Base-by-base conservation (phyloP, 2,888 invertebrate species). In the Catocala nupta region DNA sequence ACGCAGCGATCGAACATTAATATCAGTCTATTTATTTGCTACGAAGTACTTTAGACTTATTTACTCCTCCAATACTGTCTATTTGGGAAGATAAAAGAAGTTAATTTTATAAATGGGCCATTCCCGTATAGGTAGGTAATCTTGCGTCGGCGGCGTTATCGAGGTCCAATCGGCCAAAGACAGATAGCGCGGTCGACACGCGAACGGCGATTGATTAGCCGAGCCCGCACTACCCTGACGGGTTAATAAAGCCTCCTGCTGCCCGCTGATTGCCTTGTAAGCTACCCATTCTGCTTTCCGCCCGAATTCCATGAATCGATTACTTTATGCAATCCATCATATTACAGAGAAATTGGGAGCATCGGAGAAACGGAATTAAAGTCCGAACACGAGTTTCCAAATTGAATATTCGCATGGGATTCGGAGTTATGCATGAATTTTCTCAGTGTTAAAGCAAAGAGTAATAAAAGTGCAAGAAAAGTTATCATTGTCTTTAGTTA, bases 161-260 rank as follows among this genome's bases (percentile, higher is more conserved):
- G 87, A 88, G 83, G 88, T 82, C 87, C 90, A 91, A 93, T 93
- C 91, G 89, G 86, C 86, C 86, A 87, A 89, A 93, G 93, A 94
- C 91, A 92, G 93, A 94, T 93, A 93, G 93, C 86, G 88, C 78
- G 91, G 91, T 90, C 87, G 90, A 89, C 94, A 93, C 93, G 92
- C 94, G 88, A 93, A 86, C 92, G 82, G 80, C 93, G 94, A 94
- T 93, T 94, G 94, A 94, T 94, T 93, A 93, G 91, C 83, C 84
- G 78, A 81, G 84, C 91, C 92, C 91, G 90, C 89, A 90, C 86
- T 87, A 83, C 86, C 87, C 89, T 90, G 91, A 90, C 92, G 92
- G 90, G 91, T 92, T 93, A 93, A 94, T 93, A 93, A 90, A 92
- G 90, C 90, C 88, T 89, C 82, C 81, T 74, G 83, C 82, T 87